A percentile compares a stretch with the other conserved stretches of the same genome.
Conservation (phyloP, 2,797 vertebrate species). For the Sebastes paucispinis region DNA sequence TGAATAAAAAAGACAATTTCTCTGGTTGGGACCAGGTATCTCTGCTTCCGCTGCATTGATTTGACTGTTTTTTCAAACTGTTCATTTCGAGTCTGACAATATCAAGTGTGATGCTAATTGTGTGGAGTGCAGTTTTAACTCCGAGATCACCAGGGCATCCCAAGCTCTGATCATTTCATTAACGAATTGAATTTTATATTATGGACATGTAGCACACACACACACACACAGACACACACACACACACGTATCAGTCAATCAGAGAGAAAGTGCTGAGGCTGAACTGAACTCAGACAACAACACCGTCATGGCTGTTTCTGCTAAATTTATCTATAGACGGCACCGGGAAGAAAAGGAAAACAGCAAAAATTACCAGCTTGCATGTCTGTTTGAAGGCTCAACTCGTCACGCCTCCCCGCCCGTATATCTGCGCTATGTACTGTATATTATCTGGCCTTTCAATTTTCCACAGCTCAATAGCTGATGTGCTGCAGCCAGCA, state of each 20-base stretch:
- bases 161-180: background rate
- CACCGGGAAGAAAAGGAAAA: background rate
- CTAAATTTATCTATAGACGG: background rate
- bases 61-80: background rate
- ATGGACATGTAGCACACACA: background rate
- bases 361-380: background rate
- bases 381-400: constrained; percentile 10
- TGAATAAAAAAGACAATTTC: background rate
- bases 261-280: background rate
- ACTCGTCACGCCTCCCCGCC: background rate
- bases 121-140: background rate
- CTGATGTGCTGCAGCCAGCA: constrained; percentile 38
- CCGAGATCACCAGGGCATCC: background rate
- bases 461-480: constrained; percentile 38
- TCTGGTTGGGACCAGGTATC: background rate
- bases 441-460: constrained; percentile 50
- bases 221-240: background rate
- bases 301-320: background rate
- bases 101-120: background rate
- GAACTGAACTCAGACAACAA: background rate
- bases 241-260: background rate
- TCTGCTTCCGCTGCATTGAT: background rate
- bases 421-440: background rate
- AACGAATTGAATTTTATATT: too few species aligned
- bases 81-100: background rate